Evolutionary conservation across 2,888 invertebrate species (phyloP).

Genomic region (Amphipyra berbera): DNA sequence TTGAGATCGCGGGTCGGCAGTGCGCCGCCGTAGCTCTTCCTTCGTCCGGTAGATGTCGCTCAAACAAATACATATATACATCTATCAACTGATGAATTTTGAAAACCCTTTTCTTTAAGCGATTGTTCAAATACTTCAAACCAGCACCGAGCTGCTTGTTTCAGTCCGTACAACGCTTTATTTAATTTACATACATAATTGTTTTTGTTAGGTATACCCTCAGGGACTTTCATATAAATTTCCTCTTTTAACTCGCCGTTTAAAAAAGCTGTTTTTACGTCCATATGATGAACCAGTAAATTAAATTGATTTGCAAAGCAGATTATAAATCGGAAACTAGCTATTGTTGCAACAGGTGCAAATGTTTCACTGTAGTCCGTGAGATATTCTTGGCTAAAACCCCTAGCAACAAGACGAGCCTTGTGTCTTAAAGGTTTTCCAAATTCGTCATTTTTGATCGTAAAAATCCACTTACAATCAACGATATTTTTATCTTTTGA

Average conservation of each 20-base stretch:
- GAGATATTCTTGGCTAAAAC: background rate
- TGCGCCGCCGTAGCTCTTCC: no score
- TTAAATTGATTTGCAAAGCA: slow-evolving; percentile 1
- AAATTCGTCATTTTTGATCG: background rate
- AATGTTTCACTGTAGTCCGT: background rate
- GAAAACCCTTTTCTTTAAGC: slow-evolving; percentile 1
- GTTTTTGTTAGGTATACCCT: background rate
- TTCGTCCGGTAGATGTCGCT: no score
- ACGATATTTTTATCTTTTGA: background rate
- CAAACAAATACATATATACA: background rate
- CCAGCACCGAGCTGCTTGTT: slow-evolving; percentile 4
- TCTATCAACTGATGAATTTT: slow-evolving; percentile 4
- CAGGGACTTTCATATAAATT: slow-evolving; percentile 2
- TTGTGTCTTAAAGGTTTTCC: background rate
- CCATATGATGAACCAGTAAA: slow-evolving; percentile 3
- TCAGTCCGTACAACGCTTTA: slow-evolving; percentile 3
- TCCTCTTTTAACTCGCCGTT: background rate
- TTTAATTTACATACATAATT: slow-evolving; percentile 7
- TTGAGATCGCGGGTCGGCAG: no score
- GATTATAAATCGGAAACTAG: slow-evolving; percentile 1
- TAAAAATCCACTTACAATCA: background rate
- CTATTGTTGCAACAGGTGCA: background rate
- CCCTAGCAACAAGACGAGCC: slow-evolving; percentile 1
- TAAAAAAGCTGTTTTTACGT: slow-evolving; percentile 1
- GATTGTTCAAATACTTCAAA: slow-evolving; percentile 5